Conservation (phyloP, 2,888 invertebrate species). For the Prosopocoilus inquinatus region DNA sequence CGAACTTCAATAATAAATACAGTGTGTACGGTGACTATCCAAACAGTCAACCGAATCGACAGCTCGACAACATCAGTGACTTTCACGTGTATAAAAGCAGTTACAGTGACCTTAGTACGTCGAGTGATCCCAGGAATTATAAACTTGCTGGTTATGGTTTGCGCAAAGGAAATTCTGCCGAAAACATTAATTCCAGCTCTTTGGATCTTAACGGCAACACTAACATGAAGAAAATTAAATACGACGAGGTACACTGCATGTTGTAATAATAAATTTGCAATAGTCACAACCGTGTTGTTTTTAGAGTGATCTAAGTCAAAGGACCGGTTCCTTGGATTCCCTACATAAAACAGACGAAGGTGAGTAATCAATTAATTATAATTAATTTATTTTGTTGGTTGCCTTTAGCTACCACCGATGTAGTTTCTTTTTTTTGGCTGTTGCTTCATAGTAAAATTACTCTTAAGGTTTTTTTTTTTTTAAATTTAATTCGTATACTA, state of each 20-base stretch:
- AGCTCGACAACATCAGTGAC: conserved; percentile 29
- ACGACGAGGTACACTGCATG: conserved; percentile 43
- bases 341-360: conserved; percentile 47
- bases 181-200: conserved; percentile 42
- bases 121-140: conserved; percentile 26
- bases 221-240: conserved; percentile 46
- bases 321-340: conserved; percentile 46
- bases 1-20: conserved; percentile 17
- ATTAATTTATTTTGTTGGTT: neutral
- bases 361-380: conserved; percentile 28
- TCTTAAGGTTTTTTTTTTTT: too few species aligned
- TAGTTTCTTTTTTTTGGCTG: neutral
- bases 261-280: neutral
- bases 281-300: conserved; percentile 24
- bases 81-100: conserved; percentile 27
- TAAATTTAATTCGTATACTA: conserved; percentile 1
- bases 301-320: conserved; percentile 40
- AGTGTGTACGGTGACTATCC: conserved; percentile 14
- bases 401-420: neutral
- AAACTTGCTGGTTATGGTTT: conserved; percentile 19
- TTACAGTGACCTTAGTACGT: conserved; percentile 25
- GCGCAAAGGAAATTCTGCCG: conserved; percentile 45
- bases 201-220: conserved; percentile 40
- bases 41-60: conserved; percentile 17
- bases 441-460: conserved; percentile 1